Evolutionary conservation across 2,888 invertebrate species (phyloP), one percentile per base, ranked within the genome.

Genomic region (Agrotis puta): DNA sequence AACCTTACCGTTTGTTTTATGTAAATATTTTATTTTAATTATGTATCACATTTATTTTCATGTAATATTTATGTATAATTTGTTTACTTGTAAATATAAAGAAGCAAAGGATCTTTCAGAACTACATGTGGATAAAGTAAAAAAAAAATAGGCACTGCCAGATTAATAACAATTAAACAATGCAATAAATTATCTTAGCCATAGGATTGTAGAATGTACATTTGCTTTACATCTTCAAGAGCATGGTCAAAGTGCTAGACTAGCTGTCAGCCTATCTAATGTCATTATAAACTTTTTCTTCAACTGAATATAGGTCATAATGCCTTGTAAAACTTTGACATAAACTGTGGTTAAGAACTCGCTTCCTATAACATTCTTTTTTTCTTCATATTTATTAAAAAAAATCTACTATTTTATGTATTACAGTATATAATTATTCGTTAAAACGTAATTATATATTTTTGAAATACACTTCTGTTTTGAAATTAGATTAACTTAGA

Each of bases 121-220:
- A 74, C 56, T 74, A 61, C 71, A 64, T 22, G 48, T 72, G 64
- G 62, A 67, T 71, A 56, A 64, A 70, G 62, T 74, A 22, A 24
- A 70, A 54, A 83, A 77, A 66, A 78, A 82, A 88, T 87, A 88
- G 90, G 90, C 89, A 92, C 93, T 92, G 92, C 92, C 92, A 89
- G 77, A 67, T 80, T 83, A 84, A 84, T 70, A 87, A 47, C 61
- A 61, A 69, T 69, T 39, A 45, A 76, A 70, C 39, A 59, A 65
- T 74, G 63, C 67, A 64, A 22, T 69, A 70, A 74, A 64, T 20
- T 70, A 65, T 75, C 62, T 64, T 71, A 64, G 47, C 22, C 54
- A 64, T 80, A 64, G 33, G 13, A 53, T 48, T 58, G 13, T 58
- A 69, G n/a, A 48, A 64, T 63, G 45, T 47, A 59, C n/a, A 68